phyloP scores from a whole-genome alignment of 2,797 vertebrate genomes.

The Pagetopsis macropterus region DNA sequence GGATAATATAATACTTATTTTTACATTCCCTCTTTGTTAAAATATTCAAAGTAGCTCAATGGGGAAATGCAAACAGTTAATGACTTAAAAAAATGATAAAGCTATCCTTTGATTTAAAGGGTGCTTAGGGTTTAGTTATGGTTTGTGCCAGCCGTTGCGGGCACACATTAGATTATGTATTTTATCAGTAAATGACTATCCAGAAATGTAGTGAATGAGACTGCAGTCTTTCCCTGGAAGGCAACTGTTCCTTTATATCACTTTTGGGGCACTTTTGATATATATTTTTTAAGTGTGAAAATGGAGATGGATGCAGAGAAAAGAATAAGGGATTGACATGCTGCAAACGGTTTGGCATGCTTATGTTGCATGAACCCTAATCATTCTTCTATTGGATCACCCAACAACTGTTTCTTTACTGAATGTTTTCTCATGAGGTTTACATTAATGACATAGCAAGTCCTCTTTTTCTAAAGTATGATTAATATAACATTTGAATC shows the following conservation, averaged over 20 bases:
- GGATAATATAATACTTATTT: no score
- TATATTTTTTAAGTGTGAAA: no score
- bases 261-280: no score
- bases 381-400: no score
- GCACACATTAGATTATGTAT: neutral
- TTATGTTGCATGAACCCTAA: no score
- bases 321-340: no score
- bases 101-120: neutral
- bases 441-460: neutral
- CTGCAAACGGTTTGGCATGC: no score
- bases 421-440: neutral
- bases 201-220: neutral
- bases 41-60: neutral
- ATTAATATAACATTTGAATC: neutral
- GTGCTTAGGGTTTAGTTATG: neutral
- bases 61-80: neutral
- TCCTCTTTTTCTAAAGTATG: neutral
- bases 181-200: neutral
- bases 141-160: neutral
- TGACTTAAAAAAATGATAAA: neutral
- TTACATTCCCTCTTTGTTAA: neutral
- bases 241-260: neutral
- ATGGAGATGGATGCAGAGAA: no score
- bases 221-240: neutral
- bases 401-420: neutral